These are phyloP conservation scores for Butastur rufipennis DNA, from an alignment of 2,113 vertebrate species.

Conservation along the genomic window DNA sequence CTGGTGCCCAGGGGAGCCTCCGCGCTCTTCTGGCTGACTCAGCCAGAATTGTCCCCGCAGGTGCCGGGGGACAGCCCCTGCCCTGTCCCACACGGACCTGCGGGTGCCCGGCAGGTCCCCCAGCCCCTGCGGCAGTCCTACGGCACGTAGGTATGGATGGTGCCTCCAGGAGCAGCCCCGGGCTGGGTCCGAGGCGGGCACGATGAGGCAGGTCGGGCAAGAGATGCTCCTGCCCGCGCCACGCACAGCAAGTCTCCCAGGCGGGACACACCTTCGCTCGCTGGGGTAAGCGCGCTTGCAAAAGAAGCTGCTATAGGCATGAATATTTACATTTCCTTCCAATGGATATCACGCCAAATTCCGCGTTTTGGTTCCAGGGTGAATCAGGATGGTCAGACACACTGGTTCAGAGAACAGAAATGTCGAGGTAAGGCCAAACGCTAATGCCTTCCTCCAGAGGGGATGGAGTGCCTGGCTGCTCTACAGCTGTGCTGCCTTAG, in stretches of 20 bases:
- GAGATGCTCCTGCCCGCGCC: neutral
- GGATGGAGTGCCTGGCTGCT: neutral
- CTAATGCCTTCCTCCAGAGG: neutral
- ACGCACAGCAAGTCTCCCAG: neutral
- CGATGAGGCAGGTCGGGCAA: neutral
- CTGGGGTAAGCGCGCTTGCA: neutral
- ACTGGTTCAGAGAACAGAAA: neutral
- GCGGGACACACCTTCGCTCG: neutral
- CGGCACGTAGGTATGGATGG: fast-evolving
- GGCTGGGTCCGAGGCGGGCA: neutral
- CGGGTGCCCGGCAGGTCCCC: neutral
- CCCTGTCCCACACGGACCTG: neutral
- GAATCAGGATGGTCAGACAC: neutral
- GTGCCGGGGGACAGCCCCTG: neutral
- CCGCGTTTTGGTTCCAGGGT: neutral
- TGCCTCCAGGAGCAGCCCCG: neutral
- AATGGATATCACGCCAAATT: neutral
- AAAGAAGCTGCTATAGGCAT: neutral
- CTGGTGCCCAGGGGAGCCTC: neutral
- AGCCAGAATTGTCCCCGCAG: neutral
- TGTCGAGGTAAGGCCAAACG: neutral
- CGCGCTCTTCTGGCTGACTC: neutral
- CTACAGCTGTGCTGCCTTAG: neutral
- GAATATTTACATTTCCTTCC: neutral
- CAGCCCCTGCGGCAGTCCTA: neutral